Percentiles rank a stretch among this genome's conserved stretches.
phyloP scores from a whole-genome alignment of 2,888 invertebrate species.

The Tipula unca region DNA sequence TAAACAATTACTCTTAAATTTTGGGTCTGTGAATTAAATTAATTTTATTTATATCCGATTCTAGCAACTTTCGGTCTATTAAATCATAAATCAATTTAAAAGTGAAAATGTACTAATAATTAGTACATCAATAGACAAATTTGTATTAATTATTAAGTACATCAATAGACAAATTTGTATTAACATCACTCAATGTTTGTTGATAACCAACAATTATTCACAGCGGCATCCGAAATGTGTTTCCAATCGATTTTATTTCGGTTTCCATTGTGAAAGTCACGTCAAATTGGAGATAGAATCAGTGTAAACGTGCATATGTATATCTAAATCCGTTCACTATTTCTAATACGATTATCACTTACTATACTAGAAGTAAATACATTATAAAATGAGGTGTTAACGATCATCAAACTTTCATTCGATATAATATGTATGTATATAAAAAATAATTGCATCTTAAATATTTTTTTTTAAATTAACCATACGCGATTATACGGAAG shows the following conservation, averaged over 20 bases:
- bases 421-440: background rate
- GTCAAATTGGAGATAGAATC: background rate
- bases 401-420: background rate
- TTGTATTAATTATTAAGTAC: background rate
- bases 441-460: background rate
- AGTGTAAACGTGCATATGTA: background rate
- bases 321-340: background rate
- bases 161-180: background rate
- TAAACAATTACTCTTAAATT: no score
- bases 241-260: background rate
- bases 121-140: background rate
- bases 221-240: background rate
- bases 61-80: background rate
- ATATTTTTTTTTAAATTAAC: background rate
- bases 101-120: background rate
- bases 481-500: background rate
- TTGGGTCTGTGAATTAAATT: no score
- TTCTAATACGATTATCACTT: background rate
- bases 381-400: background rate
- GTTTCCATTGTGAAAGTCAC: background rate
- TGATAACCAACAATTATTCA: background rate
- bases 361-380: background rate
- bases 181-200: background rate
- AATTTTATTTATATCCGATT: no score
- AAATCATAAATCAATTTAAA: background rate